A percentile compares a stretch with the other conserved stretches of the same genome.
phyloP scores from a whole-genome alignment of 2,113 vertebrate genomes.

The Willisornis vidua region DNA sequence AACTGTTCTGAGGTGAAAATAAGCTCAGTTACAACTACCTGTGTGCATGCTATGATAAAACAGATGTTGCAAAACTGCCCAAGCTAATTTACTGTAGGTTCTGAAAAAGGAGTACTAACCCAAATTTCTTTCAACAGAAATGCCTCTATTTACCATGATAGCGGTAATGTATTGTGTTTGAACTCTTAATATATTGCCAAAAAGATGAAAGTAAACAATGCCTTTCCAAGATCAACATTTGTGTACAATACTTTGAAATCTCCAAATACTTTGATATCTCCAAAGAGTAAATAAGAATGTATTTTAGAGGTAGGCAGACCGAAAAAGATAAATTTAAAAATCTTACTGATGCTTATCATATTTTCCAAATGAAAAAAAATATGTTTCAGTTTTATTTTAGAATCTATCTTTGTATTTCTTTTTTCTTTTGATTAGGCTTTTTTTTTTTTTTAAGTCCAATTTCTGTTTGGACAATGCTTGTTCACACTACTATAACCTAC shows the following conservation, averaged over 20 bases:
- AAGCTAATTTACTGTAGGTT: neutral
- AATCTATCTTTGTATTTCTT: neutral
- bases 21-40: neutral
- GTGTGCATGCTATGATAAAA: fast-evolving
- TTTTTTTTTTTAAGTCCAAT: neutral
- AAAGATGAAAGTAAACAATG: neutral
- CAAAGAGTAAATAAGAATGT: neutral
- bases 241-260: neutral
- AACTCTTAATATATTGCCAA: neutral
- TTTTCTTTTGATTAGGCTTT: neutral
- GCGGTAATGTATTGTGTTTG: neutral
- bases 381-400: neutral
- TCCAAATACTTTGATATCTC: neutral
- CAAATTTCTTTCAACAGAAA: neutral
- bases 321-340: neutral
- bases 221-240: neutral
- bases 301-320: neutral
- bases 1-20: neutral
- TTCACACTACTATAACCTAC: neutral
- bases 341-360: neutral
- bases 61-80: neutral
- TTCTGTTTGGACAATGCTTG: neutral
- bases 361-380: neutral
- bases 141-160: neutral
- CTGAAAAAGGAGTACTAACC: neutral